Evolutionary conservation across 2,113 vertebrate species (phyloP).

Genomic region (Smithornis capensis): DNA sequence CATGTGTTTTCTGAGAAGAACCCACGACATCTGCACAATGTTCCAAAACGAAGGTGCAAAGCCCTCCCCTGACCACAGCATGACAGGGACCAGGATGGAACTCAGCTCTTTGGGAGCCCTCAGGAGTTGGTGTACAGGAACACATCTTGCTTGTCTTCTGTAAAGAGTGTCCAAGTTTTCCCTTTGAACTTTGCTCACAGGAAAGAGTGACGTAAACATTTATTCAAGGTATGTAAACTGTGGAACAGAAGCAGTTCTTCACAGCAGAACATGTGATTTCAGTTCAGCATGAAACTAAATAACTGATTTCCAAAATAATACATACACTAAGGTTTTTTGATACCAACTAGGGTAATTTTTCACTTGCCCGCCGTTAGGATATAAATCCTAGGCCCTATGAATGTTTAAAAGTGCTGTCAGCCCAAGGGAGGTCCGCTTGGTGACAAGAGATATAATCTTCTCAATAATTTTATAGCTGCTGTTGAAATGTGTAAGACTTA

Average conservation of each 20-base stretch:
- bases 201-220: conserved; percentile 16
- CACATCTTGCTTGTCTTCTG: accelerated
- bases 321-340: background rate
- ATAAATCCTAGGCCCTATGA: conserved; percentile 3
- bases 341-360: conserved; percentile 30
- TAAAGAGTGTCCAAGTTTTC: background rate
- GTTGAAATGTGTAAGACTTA: background rate
- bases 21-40: accelerated
- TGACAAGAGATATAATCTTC: background rate
- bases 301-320: conserved; percentile 36
- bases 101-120: background rate
- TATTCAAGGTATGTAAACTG: conserved; percentile 7
- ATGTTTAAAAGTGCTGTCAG: conserved; percentile 35
- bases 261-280: background rate
- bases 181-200: background rate
- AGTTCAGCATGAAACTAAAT: conserved; percentile 24
- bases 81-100: background rate
- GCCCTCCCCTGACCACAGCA: accelerated
- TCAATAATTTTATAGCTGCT: conserved; percentile 7
- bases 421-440: background rate
- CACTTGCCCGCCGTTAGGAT: background rate
- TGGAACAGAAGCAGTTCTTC: background rate
- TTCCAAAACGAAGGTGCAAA: background rate
- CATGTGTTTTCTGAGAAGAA: background rate
- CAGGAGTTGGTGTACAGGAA: accelerated